These are phyloP conservation scores for Paelopatides confundens DNA, from an alignment of 53 echinoderm and acorn worm species.

Conservation along the genomic window DNA sequence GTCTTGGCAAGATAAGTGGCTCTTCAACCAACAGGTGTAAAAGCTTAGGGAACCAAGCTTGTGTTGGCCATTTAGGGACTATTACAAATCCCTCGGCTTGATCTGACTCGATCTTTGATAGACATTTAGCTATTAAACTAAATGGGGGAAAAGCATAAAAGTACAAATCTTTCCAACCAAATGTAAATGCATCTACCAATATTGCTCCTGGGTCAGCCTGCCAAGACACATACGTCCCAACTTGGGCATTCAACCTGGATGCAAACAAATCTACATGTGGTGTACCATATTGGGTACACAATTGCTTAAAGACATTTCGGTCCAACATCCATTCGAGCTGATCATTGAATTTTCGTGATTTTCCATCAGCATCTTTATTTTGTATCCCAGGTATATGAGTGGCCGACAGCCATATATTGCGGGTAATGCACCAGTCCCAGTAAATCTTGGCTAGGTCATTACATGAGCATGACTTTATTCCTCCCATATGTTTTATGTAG, in stretches of 20 bases:
- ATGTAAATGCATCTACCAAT: conserved; percentile 60
- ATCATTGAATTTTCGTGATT: conserved; percentile 59
- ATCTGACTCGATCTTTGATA: conserved; percentile 43
- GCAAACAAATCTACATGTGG: conserved; percentile 68
- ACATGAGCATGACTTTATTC: background rate
- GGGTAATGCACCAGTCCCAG: conserved; percentile 61
- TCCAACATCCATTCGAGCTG: conserved; percentile 65
- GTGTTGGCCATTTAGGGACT: conserved; percentile 72
- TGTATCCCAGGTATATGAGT: conserved; percentile 52
- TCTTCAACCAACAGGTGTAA: no score
- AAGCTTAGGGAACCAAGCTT: background rate
- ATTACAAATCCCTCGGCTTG: conserved; percentile 58
- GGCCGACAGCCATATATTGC: conserved; percentile 54
- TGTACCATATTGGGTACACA: conserved; percentile 40
- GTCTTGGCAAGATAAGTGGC: no score
- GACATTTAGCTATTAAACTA: background rate
- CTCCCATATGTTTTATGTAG: conserved; percentile 8
- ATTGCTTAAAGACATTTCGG: background rate
- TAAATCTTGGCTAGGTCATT: background rate
- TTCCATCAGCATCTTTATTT: conserved; percentile 51
- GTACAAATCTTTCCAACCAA: conserved; percentile 35
- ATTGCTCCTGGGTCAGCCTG: conserved; percentile 46
- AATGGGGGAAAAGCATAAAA: conserved; percentile 54
- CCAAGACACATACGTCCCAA: conserved; percentile 46
- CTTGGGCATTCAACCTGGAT: conserved; percentile 58